phyloP scores from a whole-genome alignment of 2,888 invertebrate species.

The Autographa gamma region DNA sequence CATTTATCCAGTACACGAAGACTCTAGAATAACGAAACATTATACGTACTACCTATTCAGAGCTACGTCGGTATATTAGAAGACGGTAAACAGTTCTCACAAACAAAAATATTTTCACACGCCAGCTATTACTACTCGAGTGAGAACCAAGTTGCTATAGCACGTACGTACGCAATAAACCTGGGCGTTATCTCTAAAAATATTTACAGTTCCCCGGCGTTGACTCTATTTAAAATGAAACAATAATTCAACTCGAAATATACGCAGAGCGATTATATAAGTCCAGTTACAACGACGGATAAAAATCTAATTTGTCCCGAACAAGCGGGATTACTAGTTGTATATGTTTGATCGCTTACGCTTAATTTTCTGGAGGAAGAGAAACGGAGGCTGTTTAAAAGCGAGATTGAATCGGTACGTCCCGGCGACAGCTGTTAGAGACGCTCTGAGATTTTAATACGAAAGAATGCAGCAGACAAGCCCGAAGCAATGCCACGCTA shows the following conservation, averaged over 20 bases:
- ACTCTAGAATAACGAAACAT: neutral
- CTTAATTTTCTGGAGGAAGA: constrained; percentile 68
- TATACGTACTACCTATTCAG: neutral
- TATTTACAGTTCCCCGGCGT: constrained; percentile 52
- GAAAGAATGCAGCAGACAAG: constrained; percentile 63
- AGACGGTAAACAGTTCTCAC: constrained; percentile 23
- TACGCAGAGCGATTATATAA: constrained; percentile 47
- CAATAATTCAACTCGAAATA: constrained; percentile 51
- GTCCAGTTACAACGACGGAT: constrained; percentile 56
- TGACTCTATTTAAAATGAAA: constrained; percentile 52
- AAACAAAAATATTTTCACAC: constrained; percentile 54
- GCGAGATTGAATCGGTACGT: constrained; percentile 70
- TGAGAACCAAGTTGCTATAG: constrained; percentile 31
- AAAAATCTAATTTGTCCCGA: constrained; percentile 66
- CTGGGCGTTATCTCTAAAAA: constrained; percentile 54
- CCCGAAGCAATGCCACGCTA: constrained; percentile 34
- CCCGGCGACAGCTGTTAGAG: constrained; percentile 71
- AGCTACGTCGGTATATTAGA: constrained; percentile 25
- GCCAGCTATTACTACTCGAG: constrained; percentile 32
- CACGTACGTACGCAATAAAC: constrained; percentile 47
- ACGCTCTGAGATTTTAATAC: constrained; percentile 76
- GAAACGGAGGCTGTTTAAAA: constrained; percentile 71
- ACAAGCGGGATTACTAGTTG: constrained; percentile 29
- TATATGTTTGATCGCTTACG: constrained; percentile 58
- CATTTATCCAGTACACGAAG: constrained; percentile 1